A percentile compares a stretch with the other conserved stretches of the same genome.
phyloP scores from a whole-genome alignment of 2,797 vertebrate species.

The Odontamblyopus lacepedii region DNA sequence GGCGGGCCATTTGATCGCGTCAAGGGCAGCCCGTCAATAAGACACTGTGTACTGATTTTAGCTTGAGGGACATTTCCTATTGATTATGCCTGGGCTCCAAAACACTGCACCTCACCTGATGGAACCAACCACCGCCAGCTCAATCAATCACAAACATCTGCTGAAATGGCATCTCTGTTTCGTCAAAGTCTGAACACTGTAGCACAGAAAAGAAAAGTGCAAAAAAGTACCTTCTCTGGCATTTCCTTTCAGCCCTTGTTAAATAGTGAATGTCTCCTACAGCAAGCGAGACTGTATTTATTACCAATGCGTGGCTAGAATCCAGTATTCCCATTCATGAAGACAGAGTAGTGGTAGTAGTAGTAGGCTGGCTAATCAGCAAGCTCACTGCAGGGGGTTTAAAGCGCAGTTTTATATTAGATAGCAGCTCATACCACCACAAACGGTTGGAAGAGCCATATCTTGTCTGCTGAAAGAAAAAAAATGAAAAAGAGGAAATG shows the following conservation, averaged over 20 bases:
- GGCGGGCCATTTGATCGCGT: slow-evolving; percentile 63
- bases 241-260: slow-evolving; percentile 19
- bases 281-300: slow-evolving; percentile 35
- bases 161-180: slow-evolving; percentile 41
- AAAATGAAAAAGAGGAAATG: slow-evolving; percentile 71
- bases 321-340: slow-evolving; percentile 62
- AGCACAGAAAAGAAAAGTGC: slow-evolving; percentile 1
- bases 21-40: slow-evolving; percentile 74
- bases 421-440: slow-evolving; percentile 59
- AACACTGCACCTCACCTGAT: slow-evolving; percentile 58
- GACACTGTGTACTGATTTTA: slow-evolving; percentile 68
- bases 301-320: slow-evolving; percentile 57
- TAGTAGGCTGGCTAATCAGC: slow-evolving; percentile 58
- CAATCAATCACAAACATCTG: slow-evolving; percentile 57
- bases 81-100: slow-evolving; percentile 66
- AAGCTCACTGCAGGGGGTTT: slow-evolving; percentile 39
- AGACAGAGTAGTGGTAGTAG: slow-evolving; percentile 24
- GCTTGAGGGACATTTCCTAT: slow-evolving; percentile 66
- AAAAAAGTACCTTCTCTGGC: slow-evolving; percentile 24
- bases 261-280: slow-evolving; percentile 35
- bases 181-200: slow-evolving; percentile 10
- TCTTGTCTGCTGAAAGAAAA: slow-evolving; percentile 58
- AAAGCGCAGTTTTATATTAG: slow-evolving; percentile 60
- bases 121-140: slow-evolving; percentile 39
- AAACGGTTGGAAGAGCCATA: slow-evolving; percentile 66